Evolutionary conservation across 2,113 vertebrate species (phyloP).

Genomic region (Osmerus mordax): DNA sequence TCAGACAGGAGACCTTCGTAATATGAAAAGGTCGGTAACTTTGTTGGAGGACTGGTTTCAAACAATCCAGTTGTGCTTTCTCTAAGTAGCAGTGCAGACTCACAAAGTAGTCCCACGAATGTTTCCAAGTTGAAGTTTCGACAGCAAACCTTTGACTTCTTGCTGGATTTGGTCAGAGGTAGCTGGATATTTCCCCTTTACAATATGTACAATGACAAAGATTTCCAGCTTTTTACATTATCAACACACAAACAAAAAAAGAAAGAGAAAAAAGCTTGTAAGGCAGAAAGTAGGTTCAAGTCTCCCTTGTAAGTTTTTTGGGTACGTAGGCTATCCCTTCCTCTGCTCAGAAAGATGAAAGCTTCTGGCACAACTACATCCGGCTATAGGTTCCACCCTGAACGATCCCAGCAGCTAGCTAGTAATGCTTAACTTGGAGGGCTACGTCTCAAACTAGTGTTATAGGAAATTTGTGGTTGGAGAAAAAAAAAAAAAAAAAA

Average conservation of each 20-base stretch:
- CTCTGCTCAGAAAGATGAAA: slow-evolving; percentile 13
- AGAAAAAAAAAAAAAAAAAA: too few relatives aligned
- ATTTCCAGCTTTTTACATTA: slow-evolving; percentile 52
- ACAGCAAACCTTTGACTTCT: slow-evolving; percentile 41
- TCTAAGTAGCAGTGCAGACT: slow-evolving; percentile 49
- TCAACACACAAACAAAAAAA: slow-evolving; percentile 22
- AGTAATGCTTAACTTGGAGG: slow-evolving; percentile 1
- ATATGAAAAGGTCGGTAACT: slow-evolving; percentile 35
- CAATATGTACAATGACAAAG: slow-evolving; percentile 43
- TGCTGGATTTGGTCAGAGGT: slow-evolving; percentile 57
- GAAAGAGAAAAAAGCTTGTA: slow-evolving; percentile 52
- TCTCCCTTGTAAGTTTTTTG: slow-evolving; percentile 59
- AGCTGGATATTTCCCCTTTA: slow-evolving; percentile 48
- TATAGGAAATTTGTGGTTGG: background rate
- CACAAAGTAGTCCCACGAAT: slow-evolving; percentile 31
- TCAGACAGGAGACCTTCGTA: slow-evolving; percentile 39
- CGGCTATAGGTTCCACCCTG: slow-evolving; percentile 6
- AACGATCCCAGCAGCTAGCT: slow-evolving; percentile 13
- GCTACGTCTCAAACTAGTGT: slow-evolving; percentile 30
- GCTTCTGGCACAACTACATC: slow-evolving; percentile 1
- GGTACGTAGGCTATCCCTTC: slow-evolving; percentile 27
- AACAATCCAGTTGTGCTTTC: slow-evolving; percentile 68
- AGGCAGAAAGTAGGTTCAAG: slow-evolving; percentile 69
- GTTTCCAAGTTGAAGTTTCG: slow-evolving; percentile 38
- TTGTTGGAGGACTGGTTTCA: slow-evolving; percentile 42